Base-by-base conservation (phyloP, 2,888 invertebrate genomes). In the Kryphioiulus occultus region DNA sequence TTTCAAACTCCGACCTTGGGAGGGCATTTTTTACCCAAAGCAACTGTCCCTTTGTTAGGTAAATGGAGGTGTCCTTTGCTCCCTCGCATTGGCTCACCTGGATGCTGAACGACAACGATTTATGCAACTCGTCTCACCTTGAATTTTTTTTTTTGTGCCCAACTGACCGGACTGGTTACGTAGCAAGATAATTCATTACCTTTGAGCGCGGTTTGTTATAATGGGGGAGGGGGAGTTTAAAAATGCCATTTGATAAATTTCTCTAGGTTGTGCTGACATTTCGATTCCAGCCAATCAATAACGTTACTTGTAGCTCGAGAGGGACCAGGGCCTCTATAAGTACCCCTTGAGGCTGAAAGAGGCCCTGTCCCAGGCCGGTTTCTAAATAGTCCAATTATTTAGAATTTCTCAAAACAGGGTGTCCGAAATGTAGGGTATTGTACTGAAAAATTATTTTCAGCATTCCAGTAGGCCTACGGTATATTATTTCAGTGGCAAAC, bases 41-140 rank as follows among this genome's bases (percentile, higher is more conserved):
- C 68, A 68, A 68, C 68, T 68, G 68, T 68, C 68, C 68, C 68
- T 68, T 68, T 68, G 68, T 68, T 26, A 22, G 26, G 26, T 68
- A n/a, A 68, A 68, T 68, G 68, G 59, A 59, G 59, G 68, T 68
- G 68, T 68, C 68, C 68, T 68, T 68, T 68, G 68, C 68, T 68
- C 68, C 26, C 68, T 68, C 15, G 26, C 26, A 68, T 68, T 26
- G 26, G 68, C 68, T n/a, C 68, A 68, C 68, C 68, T 68, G 68
- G 68, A 68, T 68, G 26, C 68, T 26, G 68, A 68, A 68, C 68
- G 26, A n/a, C 68, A 26, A 12, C 68, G 12, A 68, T 68, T 68
- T 68, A 68, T 68, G 68, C 68, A 68, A 26, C 68, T 68, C 68
- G 68, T 68, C 68, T 68, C 26, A 68, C 68, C 68, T 68, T 68